phyloP scores from a whole-genome alignment of 2,888 invertebrate genomes.

The Agrypnus murinus region DNA sequence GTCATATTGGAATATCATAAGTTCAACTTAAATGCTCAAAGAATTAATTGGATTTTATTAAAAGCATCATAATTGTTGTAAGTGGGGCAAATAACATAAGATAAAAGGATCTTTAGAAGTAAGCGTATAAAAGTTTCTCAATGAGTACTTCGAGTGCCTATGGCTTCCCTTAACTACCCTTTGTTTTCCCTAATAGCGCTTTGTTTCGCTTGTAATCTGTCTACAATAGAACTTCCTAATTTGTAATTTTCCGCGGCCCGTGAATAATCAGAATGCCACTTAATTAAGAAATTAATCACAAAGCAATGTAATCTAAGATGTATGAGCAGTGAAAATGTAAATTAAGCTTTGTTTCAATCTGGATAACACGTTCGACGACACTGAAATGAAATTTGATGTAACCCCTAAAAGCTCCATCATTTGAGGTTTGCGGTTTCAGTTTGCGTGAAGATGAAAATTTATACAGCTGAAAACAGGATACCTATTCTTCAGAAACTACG shows the following conservation, averaged over 20 bases:
- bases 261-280: conserved; percentile 42
- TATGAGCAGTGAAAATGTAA: conserved; percentile 44
- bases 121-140: conserved; percentile 17
- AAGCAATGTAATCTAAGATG: conserved; percentile 44
- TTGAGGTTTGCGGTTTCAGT: conserved; percentile 23
- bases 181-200: conserved; percentile 32
- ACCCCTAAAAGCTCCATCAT: conserved; percentile 24
- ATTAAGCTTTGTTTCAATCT: conserved; percentile 42
- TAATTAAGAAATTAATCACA: conserved; percentile 46
- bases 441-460: conserved; percentile 7
- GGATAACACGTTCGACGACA: conserved; percentile 37
- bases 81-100: not conserved
- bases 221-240: conserved; percentile 34
- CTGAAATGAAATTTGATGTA: conserved; percentile 34
- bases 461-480: not conserved
- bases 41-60: conserved; percentile 9
- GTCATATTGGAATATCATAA: too few species aligned
- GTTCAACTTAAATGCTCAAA: too few species aligned
- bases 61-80: too few species aligned
- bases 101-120: not conserved
- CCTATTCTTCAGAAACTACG: conserved; percentile 1
- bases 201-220: conserved; percentile 35
- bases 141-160: conserved; percentile 7
- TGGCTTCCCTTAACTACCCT: conserved; percentile 20
- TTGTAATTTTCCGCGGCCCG: conserved; percentile 38